These are phyloP conservation scores for Vicugna pacos DNA, from an alignment of 2,113 vertebrate species.

Conservation along the genomic window DNA sequence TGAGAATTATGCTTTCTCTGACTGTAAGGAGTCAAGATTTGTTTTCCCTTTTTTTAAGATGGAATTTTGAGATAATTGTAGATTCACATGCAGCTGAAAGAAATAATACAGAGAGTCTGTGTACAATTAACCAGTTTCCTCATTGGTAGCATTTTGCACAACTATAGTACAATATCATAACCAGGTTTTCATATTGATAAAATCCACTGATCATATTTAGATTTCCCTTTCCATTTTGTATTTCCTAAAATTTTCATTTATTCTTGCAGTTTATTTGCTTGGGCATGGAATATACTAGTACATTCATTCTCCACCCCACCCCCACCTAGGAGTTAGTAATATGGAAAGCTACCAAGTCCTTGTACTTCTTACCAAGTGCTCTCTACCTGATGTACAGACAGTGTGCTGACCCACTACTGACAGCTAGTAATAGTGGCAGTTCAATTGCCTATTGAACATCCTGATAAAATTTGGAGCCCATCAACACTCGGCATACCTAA, in stretches of 20 bases:
- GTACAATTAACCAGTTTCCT: not conserved
- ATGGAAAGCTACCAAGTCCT: not conserved
- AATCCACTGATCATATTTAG: not conserved
- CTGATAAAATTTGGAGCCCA: not conserved
- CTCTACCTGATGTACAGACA: not conserved
- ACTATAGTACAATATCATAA: not conserved
- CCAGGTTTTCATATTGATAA: not conserved
- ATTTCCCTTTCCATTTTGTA: not conserved
- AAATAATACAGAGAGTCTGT: not conserved
- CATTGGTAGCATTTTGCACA: not conserved
- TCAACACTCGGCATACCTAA: not conserved
- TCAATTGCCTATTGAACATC: not conserved
- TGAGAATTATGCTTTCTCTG: not conserved
- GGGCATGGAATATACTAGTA: not conserved
- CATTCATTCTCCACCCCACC: not conserved
- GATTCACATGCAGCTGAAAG: not conserved
- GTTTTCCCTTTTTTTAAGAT: not conserved
- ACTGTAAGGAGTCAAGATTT: not conserved
- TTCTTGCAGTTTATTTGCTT: constrained; percentile 22
- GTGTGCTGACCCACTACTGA: not conserved
- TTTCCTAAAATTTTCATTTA: constrained; percentile 23
- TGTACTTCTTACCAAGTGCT: not conserved
- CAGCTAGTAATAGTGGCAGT: not conserved
- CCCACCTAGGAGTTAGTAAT: not conserved
- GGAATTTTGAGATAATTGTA: constrained; percentile 46